A percentile compares a stretch with the other conserved stretches of the same genome.
These are phyloP conservation scores for Peromyscus aztecus DNA, from an alignment of 2,797 vertebrate species.

Conservation along the genomic window DNA sequence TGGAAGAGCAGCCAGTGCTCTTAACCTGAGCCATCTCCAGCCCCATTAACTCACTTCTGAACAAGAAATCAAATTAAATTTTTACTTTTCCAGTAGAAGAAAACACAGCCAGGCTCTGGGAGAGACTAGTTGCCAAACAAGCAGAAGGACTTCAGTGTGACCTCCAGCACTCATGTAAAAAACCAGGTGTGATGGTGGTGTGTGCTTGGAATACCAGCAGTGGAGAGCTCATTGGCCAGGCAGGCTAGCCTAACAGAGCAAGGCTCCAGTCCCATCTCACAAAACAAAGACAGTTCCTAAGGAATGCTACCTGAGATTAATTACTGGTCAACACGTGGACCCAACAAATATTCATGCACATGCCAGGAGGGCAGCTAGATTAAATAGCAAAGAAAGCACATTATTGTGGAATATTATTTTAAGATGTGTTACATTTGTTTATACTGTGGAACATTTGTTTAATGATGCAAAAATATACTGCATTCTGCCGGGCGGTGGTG, in stretches of 20 bases:
- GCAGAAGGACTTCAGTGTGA: background rate
- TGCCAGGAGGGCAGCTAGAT: background rate
- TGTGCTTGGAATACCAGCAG: background rate
- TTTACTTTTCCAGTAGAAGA: constrained; percentile 55
- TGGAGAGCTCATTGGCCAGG: background rate
- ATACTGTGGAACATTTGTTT: too few species aligned
- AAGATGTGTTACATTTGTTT: too few species aligned
- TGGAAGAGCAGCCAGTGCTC: background rate
- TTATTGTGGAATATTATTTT: too few species aligned
- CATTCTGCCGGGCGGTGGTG: too few species aligned
- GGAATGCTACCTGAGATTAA: too few species aligned
- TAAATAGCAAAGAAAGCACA: background rate
- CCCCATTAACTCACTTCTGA: background rate
- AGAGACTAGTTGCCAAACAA: background rate
- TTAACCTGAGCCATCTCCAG: background rate
- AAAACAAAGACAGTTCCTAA: background rate
- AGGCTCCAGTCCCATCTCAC: background rate
- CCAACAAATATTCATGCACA: too few species aligned
- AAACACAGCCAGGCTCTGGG: background rate
- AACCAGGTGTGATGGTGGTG: background rate
- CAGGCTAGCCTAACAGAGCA: background rate
- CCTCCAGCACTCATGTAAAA: background rate
- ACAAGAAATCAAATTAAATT: constrained; percentile 45
- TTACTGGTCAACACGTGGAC: too few species aligned
- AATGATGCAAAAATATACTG: too few species aligned